These are phyloP conservation scores for Syndactyla subalaris DNA, from an alignment of 2,797 vertebrate species.

Conservation along the genomic window DNA sequence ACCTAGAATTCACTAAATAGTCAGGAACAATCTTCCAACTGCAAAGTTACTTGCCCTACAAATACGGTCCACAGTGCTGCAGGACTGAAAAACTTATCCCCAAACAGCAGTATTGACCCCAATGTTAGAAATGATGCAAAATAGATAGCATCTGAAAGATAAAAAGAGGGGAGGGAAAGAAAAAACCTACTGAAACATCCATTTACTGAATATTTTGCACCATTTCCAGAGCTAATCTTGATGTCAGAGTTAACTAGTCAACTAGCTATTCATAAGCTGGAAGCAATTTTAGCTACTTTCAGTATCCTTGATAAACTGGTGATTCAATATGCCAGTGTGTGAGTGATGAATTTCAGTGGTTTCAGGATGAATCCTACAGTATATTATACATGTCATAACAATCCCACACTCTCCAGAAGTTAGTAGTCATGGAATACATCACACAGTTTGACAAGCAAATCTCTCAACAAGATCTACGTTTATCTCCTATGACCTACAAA, in stretches of 20 bases:
- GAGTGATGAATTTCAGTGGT: constrained; percentile 66
- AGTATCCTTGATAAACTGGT: constrained; percentile 23
- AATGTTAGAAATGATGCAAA: not conserved
- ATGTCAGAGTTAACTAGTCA: constrained; percentile 36
- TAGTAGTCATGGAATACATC: constrained; percentile 71
- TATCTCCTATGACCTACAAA: constrained; percentile 69
- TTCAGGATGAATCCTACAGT: constrained; percentile 66
- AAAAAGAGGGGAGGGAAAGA: not conserved
- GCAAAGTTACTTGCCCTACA: not conserved
- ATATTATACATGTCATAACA: constrained; percentile 74
- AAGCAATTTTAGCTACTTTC: constrained; percentile 52
- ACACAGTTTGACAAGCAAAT: constrained; percentile 69
- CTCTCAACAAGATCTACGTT: constrained; percentile 69
- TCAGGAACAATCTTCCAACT: not conserved
- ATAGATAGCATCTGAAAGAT: not conserved
- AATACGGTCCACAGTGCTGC: not conserved
- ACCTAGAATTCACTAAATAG: not conserved
- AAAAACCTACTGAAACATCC: not conserved
- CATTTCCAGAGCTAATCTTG: not conserved
- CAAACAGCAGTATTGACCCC: not conserved
- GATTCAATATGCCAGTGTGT: constrained; percentile 35
- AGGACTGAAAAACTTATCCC: not conserved
- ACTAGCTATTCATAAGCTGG: constrained; percentile 23
- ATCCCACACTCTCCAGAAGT: constrained; percentile 73
- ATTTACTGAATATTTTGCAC: not conserved